These are phyloP conservation scores for Trichogramma pretiosum DNA, from an alignment of 1,140 invertebrate genomes.

Conservation along the genomic window DNA sequence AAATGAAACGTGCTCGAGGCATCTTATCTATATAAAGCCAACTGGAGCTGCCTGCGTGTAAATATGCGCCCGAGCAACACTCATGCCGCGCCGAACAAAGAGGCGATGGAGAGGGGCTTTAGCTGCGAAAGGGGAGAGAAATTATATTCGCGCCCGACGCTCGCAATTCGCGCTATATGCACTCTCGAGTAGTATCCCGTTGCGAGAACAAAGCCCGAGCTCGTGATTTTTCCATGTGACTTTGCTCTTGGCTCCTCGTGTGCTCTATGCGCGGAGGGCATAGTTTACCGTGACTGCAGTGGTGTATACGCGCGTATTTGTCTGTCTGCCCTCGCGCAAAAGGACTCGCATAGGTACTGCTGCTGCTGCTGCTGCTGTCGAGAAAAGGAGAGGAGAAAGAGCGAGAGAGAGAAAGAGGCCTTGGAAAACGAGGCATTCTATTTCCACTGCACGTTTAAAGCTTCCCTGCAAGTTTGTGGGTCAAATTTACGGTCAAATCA, in stretches of 20 bases:
- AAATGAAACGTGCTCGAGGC: constrained; percentile 12
- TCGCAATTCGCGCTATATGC: too few species aligned
- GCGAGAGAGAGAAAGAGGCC: background rate
- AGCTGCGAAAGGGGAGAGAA: background rate
- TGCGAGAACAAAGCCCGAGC: constrained; percentile 11
- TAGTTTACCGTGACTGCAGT: too few species aligned
- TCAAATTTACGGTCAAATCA: constrained; percentile 18
- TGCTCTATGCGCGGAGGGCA: too few species aligned
- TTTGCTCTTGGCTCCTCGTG: too few species aligned
- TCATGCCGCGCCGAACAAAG: too few species aligned
- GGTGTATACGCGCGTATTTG: too few species aligned
- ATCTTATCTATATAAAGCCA: constrained; percentile 10
- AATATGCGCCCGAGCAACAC: constrained; percentile 3
- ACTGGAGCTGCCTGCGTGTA: constrained; percentile 12
- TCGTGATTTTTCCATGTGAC: constrained; percentile 12
- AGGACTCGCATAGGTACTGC: background rate
- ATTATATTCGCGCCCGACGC: too few species aligned
- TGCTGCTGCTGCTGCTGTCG: too few species aligned
- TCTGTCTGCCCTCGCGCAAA: too few species aligned
- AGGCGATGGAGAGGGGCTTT: too few species aligned
- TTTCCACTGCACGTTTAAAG: constrained; percentile 20
- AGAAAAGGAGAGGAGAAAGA: background rate
- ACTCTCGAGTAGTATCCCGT: constrained; percentile 9
- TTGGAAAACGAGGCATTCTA: constrained; percentile 16
- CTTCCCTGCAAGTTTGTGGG: constrained; percentile 12